phyloP scores from a whole-genome alignment of 2,888 invertebrate species.

The Caenorhabditis virilis region DNA sequence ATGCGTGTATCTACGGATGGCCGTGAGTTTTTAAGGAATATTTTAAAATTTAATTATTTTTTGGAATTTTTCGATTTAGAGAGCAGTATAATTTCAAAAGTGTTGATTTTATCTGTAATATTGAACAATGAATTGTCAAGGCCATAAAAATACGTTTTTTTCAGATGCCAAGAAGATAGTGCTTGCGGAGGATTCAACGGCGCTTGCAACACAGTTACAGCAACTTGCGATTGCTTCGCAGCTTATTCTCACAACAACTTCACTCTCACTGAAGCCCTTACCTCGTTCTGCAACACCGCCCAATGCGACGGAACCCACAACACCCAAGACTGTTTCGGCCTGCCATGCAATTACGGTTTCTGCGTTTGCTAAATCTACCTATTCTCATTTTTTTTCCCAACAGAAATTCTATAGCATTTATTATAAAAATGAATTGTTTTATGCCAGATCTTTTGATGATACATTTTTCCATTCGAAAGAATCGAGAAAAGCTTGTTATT shows the following conservation, averaged over 20 bases:
- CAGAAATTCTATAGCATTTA: conserved; percentile 6
- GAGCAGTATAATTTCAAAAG: no score
- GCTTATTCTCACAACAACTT: conserved; percentile 26
- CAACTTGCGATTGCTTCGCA: conserved; percentile 36
- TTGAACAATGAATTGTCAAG: no score
- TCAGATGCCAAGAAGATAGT: conserved; percentile 31
- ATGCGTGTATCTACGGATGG: conserved; percentile 34
- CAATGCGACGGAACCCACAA: conserved; percentile 33
- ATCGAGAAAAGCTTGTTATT: conserved; percentile 10
- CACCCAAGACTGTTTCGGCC: conserved; percentile 31
- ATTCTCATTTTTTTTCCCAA: neutral
- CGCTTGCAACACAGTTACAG: conserved; percentile 28
- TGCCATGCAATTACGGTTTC: conserved; percentile 38
- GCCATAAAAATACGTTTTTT: neutral
- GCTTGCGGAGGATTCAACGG: conserved; percentile 38
- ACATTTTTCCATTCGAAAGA: conserved; percentile 8
- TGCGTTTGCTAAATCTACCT: conserved; percentile 27
- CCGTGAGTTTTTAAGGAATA: conserved; percentile 13
- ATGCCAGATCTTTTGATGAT: conserved; percentile 8
- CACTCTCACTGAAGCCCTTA: conserved; percentile 30
- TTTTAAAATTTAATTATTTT: neutral
- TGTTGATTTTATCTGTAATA: no score
- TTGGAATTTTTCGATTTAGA: neutral
- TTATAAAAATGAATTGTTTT: conserved; percentile 17
- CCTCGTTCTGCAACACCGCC: conserved; percentile 31